phyloP scores from a whole-genome alignment of 2,888 invertebrate species.

The Gisinianus flammeolus region DNA sequence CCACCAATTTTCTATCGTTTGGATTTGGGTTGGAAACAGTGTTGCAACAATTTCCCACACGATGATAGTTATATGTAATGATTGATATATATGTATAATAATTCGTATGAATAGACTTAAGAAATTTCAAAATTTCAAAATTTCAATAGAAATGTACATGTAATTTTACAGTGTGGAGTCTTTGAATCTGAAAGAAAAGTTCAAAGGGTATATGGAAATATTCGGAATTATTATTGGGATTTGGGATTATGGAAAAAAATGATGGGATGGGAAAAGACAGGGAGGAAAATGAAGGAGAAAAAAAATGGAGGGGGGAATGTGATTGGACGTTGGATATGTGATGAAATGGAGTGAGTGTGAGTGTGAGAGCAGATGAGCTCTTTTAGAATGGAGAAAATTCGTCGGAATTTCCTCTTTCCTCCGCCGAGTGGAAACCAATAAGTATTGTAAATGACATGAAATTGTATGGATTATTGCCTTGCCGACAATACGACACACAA shows the following conservation, averaged over 20 bases:
- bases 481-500: conserved; percentile 22
- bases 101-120: not conserved
- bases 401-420: not conserved
- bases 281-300: not conserved
- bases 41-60: too few relatives aligned
- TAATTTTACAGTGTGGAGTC: too few relatives aligned
- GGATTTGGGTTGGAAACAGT: too few relatives aligned
- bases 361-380: not conserved
- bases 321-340: not conserved
- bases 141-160: too few relatives aligned
- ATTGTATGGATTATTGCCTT: conserved; percentile 40
- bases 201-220: not conserved
- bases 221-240: not conserved
- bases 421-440: conserved; percentile 2
- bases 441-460: conserved; percentile 38
- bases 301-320: not conserved
- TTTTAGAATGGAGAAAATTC: not conserved
- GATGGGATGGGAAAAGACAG: not conserved
- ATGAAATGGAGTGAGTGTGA: not conserved
- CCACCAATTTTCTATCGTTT: too few relatives aligned
- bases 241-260: not conserved
- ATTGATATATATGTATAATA: not conserved
- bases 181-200: too few relatives aligned
- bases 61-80: too few relatives aligned
- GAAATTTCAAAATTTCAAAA: not conserved